Conservation (phyloP, 2,113 vertebrate genomes). For the Galbula dea region DNA sequence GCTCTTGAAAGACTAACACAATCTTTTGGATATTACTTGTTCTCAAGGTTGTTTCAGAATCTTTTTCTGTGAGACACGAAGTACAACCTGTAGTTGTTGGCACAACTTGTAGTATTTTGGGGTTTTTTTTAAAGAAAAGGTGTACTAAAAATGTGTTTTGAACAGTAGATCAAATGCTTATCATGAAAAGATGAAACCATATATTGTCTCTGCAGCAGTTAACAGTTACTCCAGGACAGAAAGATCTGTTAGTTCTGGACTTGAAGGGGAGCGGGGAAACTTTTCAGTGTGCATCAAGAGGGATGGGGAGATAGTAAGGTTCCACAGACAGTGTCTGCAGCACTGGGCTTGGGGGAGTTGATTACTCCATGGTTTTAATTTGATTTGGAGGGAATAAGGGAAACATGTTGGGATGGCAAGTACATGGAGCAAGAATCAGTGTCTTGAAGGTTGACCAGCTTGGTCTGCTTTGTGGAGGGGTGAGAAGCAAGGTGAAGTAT, state of each 20-base stretch:
- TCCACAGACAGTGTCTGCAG: neutral
- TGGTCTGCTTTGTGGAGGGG: neutral
- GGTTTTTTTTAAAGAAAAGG: neutral
- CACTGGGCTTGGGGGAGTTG: neutral
- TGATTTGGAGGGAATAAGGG: neutral
- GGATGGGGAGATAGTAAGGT: neutral
- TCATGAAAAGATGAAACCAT: neutral
- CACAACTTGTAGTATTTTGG: neutral
- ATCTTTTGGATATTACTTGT: neutral
- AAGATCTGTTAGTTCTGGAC: neutral
- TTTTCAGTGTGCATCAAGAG: neutral
- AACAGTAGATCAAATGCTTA: neutral
- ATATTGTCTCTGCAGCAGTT: neutral
- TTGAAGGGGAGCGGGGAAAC: neutral
- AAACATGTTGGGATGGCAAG: neutral
- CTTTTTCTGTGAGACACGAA: neutral
- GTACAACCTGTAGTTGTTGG: neutral
- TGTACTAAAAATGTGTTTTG: neutral
- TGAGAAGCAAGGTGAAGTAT: neutral
- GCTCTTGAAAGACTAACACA: neutral
- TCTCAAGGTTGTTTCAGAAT: neutral
- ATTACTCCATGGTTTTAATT: neutral
- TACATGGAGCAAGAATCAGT: neutral
- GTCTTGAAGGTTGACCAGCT: neutral
- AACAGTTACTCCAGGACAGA: neutral